These are phyloP conservation scores for Brachyalestes nurse DNA, from an alignment of 2,797 vertebrate genomes.

Conservation along the genomic window DNA sequence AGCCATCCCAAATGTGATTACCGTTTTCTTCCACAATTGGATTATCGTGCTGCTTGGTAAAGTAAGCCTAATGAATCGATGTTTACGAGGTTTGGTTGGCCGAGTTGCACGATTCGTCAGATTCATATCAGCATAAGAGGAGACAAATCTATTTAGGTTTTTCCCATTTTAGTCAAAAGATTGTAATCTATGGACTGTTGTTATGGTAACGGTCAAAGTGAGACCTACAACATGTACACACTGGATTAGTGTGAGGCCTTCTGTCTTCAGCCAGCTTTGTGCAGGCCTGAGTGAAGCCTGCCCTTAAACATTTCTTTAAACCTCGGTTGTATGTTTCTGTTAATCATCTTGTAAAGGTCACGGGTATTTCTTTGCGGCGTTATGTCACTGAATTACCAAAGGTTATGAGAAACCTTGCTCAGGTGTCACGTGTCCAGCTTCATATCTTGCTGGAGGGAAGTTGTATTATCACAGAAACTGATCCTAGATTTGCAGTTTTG, in stretches of 20 bases:
- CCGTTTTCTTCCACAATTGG: no score
- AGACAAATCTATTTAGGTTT: background rate
- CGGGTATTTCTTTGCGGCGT: background rate
- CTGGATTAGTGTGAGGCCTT: background rate
- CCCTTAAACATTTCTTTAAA: background rate
- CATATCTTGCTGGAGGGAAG: background rate
- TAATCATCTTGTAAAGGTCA: slow-evolving; percentile 3
- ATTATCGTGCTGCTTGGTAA: background rate
- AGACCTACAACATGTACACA: background rate
- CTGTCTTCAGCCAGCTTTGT: background rate
- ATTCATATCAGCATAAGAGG: background rate
- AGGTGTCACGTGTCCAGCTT: background rate
- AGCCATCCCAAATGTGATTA: background rate
- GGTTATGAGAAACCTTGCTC: background rate
- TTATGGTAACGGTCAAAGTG: background rate
- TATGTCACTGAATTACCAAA: slow-evolving; percentile 4
- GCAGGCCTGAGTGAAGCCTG: no score
- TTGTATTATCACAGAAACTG: background rate
- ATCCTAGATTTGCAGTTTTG: background rate
- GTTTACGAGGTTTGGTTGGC: background rate
- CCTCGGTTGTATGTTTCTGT: background rate
- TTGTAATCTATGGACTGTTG: background rate
- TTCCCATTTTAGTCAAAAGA: background rate
- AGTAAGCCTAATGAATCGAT: background rate
- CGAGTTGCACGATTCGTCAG: background rate